Conservation (phyloP, 2,113 vertebrate genomes). For the Maccullochella peelii region DNA sequence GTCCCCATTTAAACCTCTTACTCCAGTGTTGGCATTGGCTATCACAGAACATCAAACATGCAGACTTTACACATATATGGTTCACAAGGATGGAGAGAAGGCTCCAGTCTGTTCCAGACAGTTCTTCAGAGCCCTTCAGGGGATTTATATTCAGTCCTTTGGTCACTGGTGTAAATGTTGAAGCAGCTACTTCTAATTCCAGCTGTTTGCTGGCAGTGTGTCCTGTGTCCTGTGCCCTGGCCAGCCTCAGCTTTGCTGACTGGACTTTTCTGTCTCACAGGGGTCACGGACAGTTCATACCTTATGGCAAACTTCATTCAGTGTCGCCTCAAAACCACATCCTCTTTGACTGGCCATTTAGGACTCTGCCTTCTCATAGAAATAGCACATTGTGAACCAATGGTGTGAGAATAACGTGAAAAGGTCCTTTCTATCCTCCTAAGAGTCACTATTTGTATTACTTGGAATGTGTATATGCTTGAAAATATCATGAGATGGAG, state of each 20-base stretch:
- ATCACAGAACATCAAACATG: conserved; percentile 3
- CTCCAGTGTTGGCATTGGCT: not conserved
- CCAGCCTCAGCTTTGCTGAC: conserved; percentile 29
- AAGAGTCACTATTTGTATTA: conserved; percentile 11
- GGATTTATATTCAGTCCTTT: conserved; percentile 7
- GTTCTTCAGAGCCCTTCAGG: not conserved
- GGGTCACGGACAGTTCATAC: conserved; percentile 73
- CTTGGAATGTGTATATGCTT: not conserved
- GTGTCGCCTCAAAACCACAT: conserved; percentile 65
- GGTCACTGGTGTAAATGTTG: conserved; percentile 30
- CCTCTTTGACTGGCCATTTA: conserved; percentile 46
- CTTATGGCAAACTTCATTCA: conserved; percentile 56
- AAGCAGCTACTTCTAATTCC: conserved; percentile 44
- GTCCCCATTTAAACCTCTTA: not conserved
- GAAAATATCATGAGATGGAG: not conserved
- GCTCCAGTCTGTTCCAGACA: not conserved
- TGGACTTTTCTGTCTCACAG: conserved; percentile 32
- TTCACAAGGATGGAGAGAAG: not conserved
- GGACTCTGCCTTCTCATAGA: conserved; percentile 36
- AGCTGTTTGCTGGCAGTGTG: conserved; percentile 53
- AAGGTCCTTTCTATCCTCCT: conserved; percentile 36
- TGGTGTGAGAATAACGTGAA: conserved; percentile 45
- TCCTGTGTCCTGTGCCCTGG: not conserved
- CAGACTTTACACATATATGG: conserved; percentile 6
- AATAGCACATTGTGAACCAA: conserved; percentile 43